These are phyloP conservation scores for Drosophila acutilabella DNA, from an alignment of 2,888 invertebrate species.

Conservation along the genomic window DNA sequence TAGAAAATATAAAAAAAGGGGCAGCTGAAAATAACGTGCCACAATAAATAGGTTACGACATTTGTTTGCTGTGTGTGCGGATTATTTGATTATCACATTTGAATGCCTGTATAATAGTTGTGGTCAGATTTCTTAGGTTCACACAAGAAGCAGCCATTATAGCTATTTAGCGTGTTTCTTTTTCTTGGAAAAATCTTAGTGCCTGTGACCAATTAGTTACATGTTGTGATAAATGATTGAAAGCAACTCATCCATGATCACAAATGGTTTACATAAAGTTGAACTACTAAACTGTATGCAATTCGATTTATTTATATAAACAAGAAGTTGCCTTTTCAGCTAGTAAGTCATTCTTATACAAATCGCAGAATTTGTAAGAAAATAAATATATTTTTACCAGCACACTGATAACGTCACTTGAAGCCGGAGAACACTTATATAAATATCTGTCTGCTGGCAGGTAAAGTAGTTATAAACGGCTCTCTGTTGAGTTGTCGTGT, in stretches of 20 bases:
- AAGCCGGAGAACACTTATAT: slow-evolving; percentile 48
- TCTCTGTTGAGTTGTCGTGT: neutral
- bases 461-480: slow-evolving; percentile 24
- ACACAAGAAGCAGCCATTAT: slow-evolving; percentile 14
- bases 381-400: slow-evolving; percentile 8
- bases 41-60: slow-evolving; percentile 46
- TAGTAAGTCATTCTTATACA: neutral
- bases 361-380: neutral
- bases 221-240: slow-evolving; percentile 28
- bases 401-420: neutral
- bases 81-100: slow-evolving; percentile 44
- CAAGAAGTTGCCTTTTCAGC: neutral
- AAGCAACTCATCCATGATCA: neutral
- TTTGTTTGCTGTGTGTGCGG: slow-evolving; percentile 27
- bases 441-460: slow-evolving; percentile 43
- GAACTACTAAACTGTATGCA: neutral
- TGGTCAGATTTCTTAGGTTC: slow-evolving; percentile 20
- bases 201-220: slow-evolving; percentile 35
- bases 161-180: slow-evolving; percentile 24
- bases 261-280: neutral
- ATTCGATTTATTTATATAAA: neutral
- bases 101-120: slow-evolving; percentile 40
- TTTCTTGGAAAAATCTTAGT: slow-evolving; percentile 15
- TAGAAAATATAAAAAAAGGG: slow-evolving; percentile 16
- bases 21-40: slow-evolving; percentile 18